A percentile compares a stretch with the other conserved stretches of the same genome.
These are phyloP conservation scores for Apodemia zela DNA, from an alignment of 2,888 invertebrate species.

Conservation along the genomic window DNA sequence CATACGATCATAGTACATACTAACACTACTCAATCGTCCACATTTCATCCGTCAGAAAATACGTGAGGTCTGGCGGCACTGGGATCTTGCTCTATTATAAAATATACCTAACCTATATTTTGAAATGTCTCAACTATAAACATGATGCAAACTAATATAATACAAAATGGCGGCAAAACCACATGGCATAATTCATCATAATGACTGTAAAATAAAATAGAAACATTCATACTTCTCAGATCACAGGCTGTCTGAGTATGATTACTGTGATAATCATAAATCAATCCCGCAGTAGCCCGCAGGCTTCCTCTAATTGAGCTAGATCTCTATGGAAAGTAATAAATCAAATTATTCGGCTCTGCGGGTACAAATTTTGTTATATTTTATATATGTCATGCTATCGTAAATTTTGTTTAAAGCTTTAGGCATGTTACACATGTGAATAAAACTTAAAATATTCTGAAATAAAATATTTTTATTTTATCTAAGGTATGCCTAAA, in stretches of 20 bases:
- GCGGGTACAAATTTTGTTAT: constrained; percentile 57
- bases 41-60: no score
- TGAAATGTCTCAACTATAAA: neutral
- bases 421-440: constrained; percentile 33
- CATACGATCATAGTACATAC: no score
- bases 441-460: neutral
- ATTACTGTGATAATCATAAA: constrained; percentile 74
- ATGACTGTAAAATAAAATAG: constrained; percentile 65
- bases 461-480: no score
- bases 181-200: constrained; percentile 43
- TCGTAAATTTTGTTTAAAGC: constrained; percentile 55
- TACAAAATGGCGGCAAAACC: constrained; percentile 61
- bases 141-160: constrained; percentile 29
- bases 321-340: constrained; percentile 52
- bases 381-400: constrained; percentile 33
- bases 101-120: neutral
- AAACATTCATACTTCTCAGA: constrained; percentile 49
- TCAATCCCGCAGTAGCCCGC: constrained; percentile 70
- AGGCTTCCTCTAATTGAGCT: constrained; percentile 67
- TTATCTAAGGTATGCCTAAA: no score
- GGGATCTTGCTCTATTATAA: no score
- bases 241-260: constrained; percentile 58
- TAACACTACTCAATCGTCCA: no score
- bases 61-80: no score
- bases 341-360: constrained; percentile 69